Evolutionary conservation across 2,888 invertebrate species (phyloP), one percentile per base, ranked within the genome.

Genomic region (Halocaridina rubra): DNA sequence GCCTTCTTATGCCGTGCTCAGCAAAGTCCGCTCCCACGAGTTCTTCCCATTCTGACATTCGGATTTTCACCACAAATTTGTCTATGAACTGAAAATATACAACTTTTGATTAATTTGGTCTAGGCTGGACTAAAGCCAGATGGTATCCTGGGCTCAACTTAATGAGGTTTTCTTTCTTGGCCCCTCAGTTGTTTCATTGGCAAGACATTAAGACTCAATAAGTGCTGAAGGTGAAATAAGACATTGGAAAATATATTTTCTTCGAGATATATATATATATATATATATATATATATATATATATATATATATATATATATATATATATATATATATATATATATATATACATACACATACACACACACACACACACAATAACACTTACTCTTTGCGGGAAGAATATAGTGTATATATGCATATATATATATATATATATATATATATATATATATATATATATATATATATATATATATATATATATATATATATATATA

Each of bases 21-120:
- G 95, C 95, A 33, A 97, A 92, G 91, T 98, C 97, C 0, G 97
- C 97, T 0, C 97, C 97, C n/a, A 97, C 91, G 61, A 97, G 91
- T 91, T 98, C 97, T 72, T 96, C 95, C 89, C 96, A 94, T 0
- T 95, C 93, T 82, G 94, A 94, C 96, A 97, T 96, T 19, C 97
- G 93, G 86, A 98, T 96, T 0, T 95, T 95, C 89, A 96, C 39
- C 10, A 71, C 92, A 19, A 96, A 91, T 90, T 93, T 94, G 90
- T 97, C 94, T 19, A 97, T 94, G 39, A 90, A 32, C 92, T 93
- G 87, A 2, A 81, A 87, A 22, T 10, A 72, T n/a, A n/a, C n/a
- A n/a, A n/a, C n/a, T n/a, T n/a, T n/a, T n/a, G n/a, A n/a, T n/a
- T n/a, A n/a, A n/a, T n/a, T n/a, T n/a, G n/a, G n/a, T n/a, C n/a